phyloP scores from a whole-genome alignment of 2,113 vertebrate genomes.

The Parus major region DNA sequence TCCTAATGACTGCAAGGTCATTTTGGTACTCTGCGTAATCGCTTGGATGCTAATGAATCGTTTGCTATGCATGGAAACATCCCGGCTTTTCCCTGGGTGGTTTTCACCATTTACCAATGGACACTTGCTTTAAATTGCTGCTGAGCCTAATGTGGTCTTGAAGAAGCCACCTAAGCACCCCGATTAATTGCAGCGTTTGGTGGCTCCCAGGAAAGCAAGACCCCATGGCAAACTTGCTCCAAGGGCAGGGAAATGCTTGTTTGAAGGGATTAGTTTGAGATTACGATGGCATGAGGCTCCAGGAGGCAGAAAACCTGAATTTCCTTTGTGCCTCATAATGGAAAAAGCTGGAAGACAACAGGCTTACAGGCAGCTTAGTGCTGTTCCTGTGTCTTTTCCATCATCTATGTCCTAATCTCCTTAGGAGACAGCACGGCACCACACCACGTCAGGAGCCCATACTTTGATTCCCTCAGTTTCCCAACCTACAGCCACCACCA shows the following conservation, averaged over 20 bases:
- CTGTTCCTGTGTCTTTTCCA: slow-evolving; percentile 16
- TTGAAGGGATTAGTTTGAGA: slow-evolving; percentile 34
- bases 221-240: not conserved
- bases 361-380: slow-evolving; percentile 67
- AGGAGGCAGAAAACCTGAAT: slow-evolving; percentile 44
- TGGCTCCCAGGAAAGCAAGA: not conserved
- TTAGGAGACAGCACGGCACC: not conserved
- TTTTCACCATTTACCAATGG: slow-evolving; percentile 71
- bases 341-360: slow-evolving; percentile 64
- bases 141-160: slow-evolving; percentile 10
- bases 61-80: slow-evolving; percentile 69
- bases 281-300: not conserved
- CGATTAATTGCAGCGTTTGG: slow-evolving; percentile 1
- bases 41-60: slow-evolving; percentile 71
- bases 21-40: slow-evolving; percentile 40
- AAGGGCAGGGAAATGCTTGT: not conserved
- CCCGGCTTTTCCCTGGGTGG: slow-evolving; percentile 60
- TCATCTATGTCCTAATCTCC: slow-evolving; percentile 41
- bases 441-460: accelerated
- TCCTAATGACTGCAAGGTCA: slow-evolving; percentile 75
- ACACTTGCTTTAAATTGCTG: slow-evolving; percentile 71
- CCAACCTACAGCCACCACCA: not conserved
- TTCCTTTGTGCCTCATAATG: slow-evolving; percentile 42
- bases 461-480: not conserved
- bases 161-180: slow-evolving; percentile 42